Evolutionary conservation across 2,797 vertebrate species (phyloP), one percentile per base, ranked within the genome.

Genomic region (Myotis daubentonii): DNA sequence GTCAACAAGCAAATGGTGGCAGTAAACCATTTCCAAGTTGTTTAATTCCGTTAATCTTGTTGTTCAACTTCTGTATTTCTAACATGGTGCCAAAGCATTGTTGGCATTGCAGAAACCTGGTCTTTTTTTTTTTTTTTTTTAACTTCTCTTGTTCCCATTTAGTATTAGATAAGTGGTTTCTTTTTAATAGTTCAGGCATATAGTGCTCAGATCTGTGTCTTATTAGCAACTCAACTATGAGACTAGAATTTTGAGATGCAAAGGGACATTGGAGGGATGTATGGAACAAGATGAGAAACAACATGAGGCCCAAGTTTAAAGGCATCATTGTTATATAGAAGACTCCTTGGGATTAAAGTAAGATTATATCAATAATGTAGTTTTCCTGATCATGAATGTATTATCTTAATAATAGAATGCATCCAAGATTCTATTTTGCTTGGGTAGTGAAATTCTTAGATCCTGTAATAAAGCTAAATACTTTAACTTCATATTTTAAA

Each of bases 1-100:
- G 25, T 92, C 55, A 79, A n/a, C 30, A 81, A 74, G 78, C 65
- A 88, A 72, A 74, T 87, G 51, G 36, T 94, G 38, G 8, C 25
- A 62, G n/a, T 95, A 85, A 95, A 85, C 47, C 51, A 75, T 84
- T 94, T 92, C 41, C 60, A 84, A 62, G 38, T 93, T 92, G 23
- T 85, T 66, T 87, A 65, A 65, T 89, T 91, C 28, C 75, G 23
- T 83, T 86, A 65, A 74, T 78, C n/a, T 78, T 87, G 22, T 25
- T 87, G 30, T 44, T 83, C 81, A 15, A 17, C 55, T 83, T 85
- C 47, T 55, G 19, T 89, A 57, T 89, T 89, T 91, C 72, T 71
- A 36, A 38, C 8, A n/a, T 38, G 36, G 16, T 87, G 23, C 44
- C 44, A 74, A 38, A 72, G 33, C 41, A 76, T 81, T 87, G 36